phyloP scores from a whole-genome alignment of 30 jellyfish, hydroid and myxozoan genomes.

The Rhopilema esculentum region DNA sequence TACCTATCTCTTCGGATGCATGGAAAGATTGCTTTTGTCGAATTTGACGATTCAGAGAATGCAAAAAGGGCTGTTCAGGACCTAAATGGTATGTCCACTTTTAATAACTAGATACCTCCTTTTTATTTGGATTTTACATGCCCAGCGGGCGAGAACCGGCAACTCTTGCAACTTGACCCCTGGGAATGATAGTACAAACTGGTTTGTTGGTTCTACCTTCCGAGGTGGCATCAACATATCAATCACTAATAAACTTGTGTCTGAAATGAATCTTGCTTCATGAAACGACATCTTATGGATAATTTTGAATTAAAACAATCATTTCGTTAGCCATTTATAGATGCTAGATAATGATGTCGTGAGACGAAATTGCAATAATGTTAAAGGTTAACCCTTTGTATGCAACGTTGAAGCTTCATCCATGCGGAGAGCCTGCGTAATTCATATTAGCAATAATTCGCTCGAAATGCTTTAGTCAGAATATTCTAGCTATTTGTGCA shows the following conservation, averaged over 20 bases:
- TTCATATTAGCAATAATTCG: neutral
- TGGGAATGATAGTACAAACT: constrained; percentile 14
- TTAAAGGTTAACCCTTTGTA: constrained; percentile 31
- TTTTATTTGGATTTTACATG: neutral
- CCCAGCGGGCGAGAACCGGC: constrained; percentile 43
- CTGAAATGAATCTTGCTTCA: neutral
- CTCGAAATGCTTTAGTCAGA: too few relatives aligned
- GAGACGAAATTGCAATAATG: constrained; percentile 52
- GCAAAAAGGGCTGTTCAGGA: constrained; percentile 80
- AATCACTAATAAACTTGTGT: neutral
- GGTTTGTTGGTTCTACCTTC: neutral
- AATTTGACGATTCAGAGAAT: constrained; percentile 80
- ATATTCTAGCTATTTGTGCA: too few relatives aligned
- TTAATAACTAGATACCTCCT: neutral
- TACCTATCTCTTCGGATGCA: constrained; percentile 47
- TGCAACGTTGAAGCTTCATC: neutral
- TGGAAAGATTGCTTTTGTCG: constrained; percentile 72
- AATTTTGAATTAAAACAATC: neutral
- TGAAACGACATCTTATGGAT: neutral
- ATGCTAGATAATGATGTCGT: constrained; percentile 6
- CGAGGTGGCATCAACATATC: neutral
- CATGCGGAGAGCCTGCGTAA: neutral
- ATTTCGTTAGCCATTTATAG: neutral
- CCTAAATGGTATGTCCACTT: constrained; percentile 78
- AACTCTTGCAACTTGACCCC: constrained; percentile 67